These are phyloP conservation scores for Gadopsis bispinosus DNA, from an alignment of 2,797 vertebrate species.

Conservation along the genomic window DNA sequence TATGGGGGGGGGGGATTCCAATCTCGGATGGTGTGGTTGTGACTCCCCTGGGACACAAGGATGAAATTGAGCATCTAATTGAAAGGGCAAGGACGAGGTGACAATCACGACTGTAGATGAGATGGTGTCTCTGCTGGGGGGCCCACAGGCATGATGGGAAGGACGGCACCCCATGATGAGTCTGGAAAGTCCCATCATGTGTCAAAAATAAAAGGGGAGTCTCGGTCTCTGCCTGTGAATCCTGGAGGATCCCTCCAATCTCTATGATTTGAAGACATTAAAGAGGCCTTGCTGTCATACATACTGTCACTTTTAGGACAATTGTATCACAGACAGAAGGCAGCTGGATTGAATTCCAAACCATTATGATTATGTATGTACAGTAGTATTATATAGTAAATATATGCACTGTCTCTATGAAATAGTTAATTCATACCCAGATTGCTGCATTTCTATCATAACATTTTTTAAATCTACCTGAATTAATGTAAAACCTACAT, in stretches of 20 bases:
- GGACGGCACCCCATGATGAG: slow-evolving; percentile 62
- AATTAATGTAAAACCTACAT: not conserved
- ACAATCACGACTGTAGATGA: slow-evolving; percentile 85
- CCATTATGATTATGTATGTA: slow-evolving; percentile 16
- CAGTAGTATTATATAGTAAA: not conserved
- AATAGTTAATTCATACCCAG: slow-evolving; percentile 5
- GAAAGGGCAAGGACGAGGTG: slow-evolving; percentile 84
- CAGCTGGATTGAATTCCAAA: slow-evolving; percentile 22
- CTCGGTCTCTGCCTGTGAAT: slow-evolving; percentile 31
- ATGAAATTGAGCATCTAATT: slow-evolving; percentile 89
- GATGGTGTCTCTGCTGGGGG: slow-evolving; percentile 69
- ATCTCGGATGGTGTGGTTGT: slow-evolving; percentile 78
- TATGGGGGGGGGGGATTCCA: slow-evolving; percentile 68
- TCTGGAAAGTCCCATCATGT: slow-evolving; percentile 63
- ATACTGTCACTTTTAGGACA: slow-evolving; percentile 36
- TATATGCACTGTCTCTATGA: slow-evolving; percentile 1
- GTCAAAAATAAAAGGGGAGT: slow-evolving; percentile 57
- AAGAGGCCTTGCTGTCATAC: slow-evolving; percentile 40
- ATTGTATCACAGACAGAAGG: slow-evolving; percentile 22
- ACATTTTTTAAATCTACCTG: slow-evolving; percentile 7
- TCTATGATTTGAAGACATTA: slow-evolving; percentile 50
- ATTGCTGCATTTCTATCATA: not conserved
- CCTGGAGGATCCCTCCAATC: slow-evolving; percentile 5
- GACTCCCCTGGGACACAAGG: slow-evolving; percentile 77
- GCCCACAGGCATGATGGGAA: slow-evolving; percentile 58